Percentiles rank a stretch among this genome's conserved stretches.
Evolutionary conservation across 1,140 invertebrate species (phyloP).

Genomic region (Maconellicoccus hirsutus): DNA sequence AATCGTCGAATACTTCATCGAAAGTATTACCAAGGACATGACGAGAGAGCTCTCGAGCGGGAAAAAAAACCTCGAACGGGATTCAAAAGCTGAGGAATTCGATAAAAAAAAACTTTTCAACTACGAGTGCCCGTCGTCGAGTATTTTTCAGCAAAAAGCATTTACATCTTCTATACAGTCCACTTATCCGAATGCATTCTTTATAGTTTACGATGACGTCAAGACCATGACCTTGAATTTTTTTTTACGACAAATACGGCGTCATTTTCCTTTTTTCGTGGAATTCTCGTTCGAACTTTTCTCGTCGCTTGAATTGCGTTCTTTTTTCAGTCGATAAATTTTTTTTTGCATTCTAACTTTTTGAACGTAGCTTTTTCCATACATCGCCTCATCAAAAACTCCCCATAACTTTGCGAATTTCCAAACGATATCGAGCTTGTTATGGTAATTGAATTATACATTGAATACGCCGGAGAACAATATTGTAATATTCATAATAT

Average conservation of each 20-base stretch:
- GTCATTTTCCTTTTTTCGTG: neutral
- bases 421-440: too few species aligned
- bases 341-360: neutral
- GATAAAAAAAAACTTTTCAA: neutral
- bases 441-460: too few species aligned
- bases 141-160: neutral
- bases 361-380: too few species aligned
- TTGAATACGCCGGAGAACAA: too few species aligned
- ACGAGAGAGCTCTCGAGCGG: too few species aligned
- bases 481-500: too few species aligned
- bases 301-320: neutral
- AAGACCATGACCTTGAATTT: conserved; percentile 14
- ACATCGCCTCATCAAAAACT: too few species aligned
- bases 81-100: neutral
- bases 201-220: conserved; percentile 8
- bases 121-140: neutral
- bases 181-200: conserved; percentile 11
- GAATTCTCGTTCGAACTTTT: conserved; percentile 3
- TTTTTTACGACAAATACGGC: neutral
- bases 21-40: neutral
- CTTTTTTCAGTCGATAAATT: neutral
- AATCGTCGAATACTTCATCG: neutral
- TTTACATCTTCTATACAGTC: neutral
- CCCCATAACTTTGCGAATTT: too few species aligned
- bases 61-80: too few species aligned